A percentile compares a stretch with the other conserved stretches of the same genome.
phyloP scores from a whole-genome alignment of 2,888 invertebrate species.

The Meandrusa payeni region DNA sequence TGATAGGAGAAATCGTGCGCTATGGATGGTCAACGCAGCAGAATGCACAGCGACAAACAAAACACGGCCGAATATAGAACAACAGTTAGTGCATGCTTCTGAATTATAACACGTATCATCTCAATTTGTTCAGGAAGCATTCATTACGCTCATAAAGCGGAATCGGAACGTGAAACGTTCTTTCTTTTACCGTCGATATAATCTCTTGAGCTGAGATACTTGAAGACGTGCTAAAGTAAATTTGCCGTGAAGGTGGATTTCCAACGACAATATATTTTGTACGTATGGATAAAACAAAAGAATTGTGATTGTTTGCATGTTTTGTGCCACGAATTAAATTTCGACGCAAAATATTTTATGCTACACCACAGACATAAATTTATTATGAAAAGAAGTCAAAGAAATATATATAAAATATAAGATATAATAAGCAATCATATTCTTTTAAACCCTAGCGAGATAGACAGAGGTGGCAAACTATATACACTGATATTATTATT shows the following conservation, averaged over 20 bases:
- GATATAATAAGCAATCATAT: too few species aligned
- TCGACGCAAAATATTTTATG: too few species aligned
- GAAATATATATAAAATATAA: too few species aligned
- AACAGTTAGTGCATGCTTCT: conserved; percentile 23
- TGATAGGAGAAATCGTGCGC: conserved; percentile 51
- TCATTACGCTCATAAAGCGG: conserved; percentile 29
- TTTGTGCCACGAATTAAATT: too few species aligned
- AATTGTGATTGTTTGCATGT: too few species aligned
- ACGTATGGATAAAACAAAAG: too few species aligned
- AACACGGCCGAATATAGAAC: conserved; percentile 33
- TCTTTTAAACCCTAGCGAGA: too few species aligned
- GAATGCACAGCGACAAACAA: conserved; percentile 49
- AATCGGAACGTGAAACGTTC: conserved; percentile 31
- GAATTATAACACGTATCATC: conserved; percentile 24
- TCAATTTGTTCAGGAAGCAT: conserved; percentile 28
- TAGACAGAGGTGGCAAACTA: too few species aligned
- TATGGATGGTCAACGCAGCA: conserved; percentile 51
- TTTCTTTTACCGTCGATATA: conserved; percentile 17
- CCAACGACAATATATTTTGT: neutral
- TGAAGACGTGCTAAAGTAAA: conserved; percentile 7
- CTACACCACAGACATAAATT: too few species aligned
- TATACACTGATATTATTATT: too few species aligned
- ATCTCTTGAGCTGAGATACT: conserved; percentile 7
- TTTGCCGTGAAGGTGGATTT: conserved; percentile 3
- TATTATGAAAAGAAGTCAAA: too few species aligned